Evolutionary conservation across 2,113 vertebrate genomes (phyloP), one percentile per base, ranked within the genome.

Genomic region (Phaethornis superciliosus): DNA sequence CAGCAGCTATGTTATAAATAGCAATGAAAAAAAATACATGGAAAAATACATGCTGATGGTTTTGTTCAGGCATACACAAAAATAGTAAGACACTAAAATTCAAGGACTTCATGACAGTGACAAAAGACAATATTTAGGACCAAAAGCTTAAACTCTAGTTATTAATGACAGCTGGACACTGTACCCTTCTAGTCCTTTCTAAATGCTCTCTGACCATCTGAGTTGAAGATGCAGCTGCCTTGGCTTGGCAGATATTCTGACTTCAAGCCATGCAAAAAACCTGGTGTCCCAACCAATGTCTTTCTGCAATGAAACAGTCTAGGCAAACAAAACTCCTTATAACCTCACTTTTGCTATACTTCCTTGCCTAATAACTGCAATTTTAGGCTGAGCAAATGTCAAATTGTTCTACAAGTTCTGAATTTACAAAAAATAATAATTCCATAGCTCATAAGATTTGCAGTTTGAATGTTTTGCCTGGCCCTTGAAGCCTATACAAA

Each of bases 341-440:
- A 26, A 58, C 20, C 60, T 72, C 49, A 28, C 4, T 17, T 58
- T 58, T 87, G n/a, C 56, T 23, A 49, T 2, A 1, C 9, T 65
- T 21, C 3, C 11, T 75, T 82, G 12, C 6, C 19, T 40, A 46
- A 79, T 12, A 86, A 56, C n/a, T 58, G 27, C 3, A 24, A 17
- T 35, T 79, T 84, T 44, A 56, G 20, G 44, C 8, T 49, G 49
- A 12, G 23, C 12, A 12, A 24, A 22, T 40, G 40, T 40, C 40
- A 86, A 81, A 35, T 42, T 1, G 0, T 52, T 81, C 27, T 9
- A 4, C 5, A 56, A 24, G 8, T 35, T 65, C 28, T 5, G 1
- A 65, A 5, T 44, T 82, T 35, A 56, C 2, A 14, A n/a, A 77
- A 24, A n/a, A 74, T 30, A 23, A 63, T 9, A 40, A 7, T 0